A percentile compares a stretch with the other conserved stretches of the same genome.
phyloP scores from a whole-genome alignment of 2,113 vertebrate genomes.

The Hypocryptadius cinnamomeus region DNA sequence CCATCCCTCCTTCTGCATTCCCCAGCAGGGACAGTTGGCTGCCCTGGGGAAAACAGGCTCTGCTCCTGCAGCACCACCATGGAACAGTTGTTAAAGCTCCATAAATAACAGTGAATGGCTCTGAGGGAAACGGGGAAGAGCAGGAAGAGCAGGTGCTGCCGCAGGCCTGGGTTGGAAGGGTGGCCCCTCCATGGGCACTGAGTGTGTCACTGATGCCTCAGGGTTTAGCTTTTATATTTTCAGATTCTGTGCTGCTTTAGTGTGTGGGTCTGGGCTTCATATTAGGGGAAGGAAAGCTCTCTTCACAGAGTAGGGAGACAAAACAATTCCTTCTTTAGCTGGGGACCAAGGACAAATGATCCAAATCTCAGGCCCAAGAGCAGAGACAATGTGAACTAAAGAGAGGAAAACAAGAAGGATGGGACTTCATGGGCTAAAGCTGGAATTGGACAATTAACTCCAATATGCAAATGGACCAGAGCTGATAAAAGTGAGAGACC shows the following conservation, averaged over 20 bases:
- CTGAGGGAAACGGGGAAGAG: not conserved
- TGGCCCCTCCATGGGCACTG: not conserved
- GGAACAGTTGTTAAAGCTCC: not conserved
- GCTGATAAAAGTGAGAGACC: not conserved
- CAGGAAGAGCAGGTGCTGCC: constrained; percentile 26
- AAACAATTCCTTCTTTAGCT: not conserved
- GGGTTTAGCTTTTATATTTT: not conserved
- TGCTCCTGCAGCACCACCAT: not conserved
- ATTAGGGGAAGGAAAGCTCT: not conserved
- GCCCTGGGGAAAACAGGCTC: not conserved
- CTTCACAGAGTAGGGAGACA: not conserved
- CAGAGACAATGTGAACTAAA: not conserved
- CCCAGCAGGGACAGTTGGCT: not conserved
- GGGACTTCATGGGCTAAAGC: not conserved
- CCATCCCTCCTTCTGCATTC: not conserved
- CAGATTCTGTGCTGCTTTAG: not conserved
- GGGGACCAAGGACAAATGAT: not conserved
- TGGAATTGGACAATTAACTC: not conserved
- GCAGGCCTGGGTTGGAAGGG: not conserved
- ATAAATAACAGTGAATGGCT: not conserved
- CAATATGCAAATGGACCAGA: not conserved
- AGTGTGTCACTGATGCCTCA: not conserved
- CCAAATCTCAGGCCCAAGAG: not conserved
- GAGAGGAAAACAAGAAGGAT: not conserved
- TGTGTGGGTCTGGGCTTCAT: not conserved